phyloP scores from a whole-genome alignment of 2,113 vertebrate genomes.

The Vireo altiloquus region DNA sequence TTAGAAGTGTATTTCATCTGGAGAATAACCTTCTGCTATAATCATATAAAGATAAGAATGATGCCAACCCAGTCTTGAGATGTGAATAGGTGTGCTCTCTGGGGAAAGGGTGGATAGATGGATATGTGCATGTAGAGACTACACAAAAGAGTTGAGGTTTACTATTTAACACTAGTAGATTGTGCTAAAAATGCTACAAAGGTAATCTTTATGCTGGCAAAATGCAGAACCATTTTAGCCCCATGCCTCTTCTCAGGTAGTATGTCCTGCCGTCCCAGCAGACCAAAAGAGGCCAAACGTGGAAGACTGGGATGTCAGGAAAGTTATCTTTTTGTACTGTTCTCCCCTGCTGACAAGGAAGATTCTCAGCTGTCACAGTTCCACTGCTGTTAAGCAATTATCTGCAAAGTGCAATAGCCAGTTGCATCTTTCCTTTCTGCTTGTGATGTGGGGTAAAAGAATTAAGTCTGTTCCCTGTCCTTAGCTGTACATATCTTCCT shows the following conservation, averaged over 20 bases:
- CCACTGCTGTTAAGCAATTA: neutral
- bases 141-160: neutral
- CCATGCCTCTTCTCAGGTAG: neutral
- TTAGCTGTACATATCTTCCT: neutral
- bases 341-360: neutral
- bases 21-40: neutral
- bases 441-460: neutral
- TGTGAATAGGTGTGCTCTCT: neutral
- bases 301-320: neutral
- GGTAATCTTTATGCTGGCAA: neutral
- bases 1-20: neutral
- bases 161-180: neutral
- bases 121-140: neutral
- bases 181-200: neutral
- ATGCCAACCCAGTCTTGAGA: neutral
- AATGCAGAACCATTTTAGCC: neutral
- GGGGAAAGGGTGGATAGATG: neutral
- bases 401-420: neutral
- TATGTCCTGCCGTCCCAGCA: fast-evolving
- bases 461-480: neutral
- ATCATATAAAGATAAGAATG: neutral
- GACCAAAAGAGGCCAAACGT: neutral
- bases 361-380: fast-evolving
- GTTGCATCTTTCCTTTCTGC: neutral
- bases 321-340: neutral